A percentile compares a stretch with the other conserved stretches of the same genome.
Evolutionary conservation across 1,140 invertebrate genomes (phyloP).

Genomic region (Oreohelix idahoensis): DNA sequence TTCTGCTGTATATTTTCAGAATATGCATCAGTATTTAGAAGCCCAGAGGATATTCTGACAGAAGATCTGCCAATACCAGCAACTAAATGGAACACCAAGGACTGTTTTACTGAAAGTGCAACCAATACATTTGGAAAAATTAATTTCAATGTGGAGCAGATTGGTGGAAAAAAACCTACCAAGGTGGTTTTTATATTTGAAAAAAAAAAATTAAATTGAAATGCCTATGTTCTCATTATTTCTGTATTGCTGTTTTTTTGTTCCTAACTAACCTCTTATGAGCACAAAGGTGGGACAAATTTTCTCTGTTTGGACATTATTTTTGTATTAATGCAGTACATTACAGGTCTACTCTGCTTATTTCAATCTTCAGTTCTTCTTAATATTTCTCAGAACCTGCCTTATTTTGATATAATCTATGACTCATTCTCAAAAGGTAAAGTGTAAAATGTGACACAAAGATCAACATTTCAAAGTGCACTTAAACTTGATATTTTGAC

Average conservation of each 20-base stretch:
- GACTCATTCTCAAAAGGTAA: too few relatives aligned
- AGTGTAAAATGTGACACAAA: too few relatives aligned
- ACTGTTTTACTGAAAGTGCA: constrained; percentile 14
- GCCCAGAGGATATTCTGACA: constrained; percentile 17
- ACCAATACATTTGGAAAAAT: constrained; percentile 59
- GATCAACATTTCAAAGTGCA: too few relatives aligned
- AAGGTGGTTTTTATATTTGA: constrained; percentile 52
- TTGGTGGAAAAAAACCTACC: constrained; percentile 62
- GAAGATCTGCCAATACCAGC: constrained; percentile 22
- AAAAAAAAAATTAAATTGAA: neutral
- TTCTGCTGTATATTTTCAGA: constrained; percentile 23
- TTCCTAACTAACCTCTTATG: neutral
- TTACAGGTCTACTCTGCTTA: too few relatives aligned
- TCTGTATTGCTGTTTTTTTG: neutral
- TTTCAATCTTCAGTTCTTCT: too few relatives aligned
- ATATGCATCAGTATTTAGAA: constrained; percentile 14
- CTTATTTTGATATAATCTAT: too few relatives aligned
- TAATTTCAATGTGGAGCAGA: constrained; percentile 56
- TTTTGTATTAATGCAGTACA: too few relatives aligned
- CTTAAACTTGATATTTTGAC: too few relatives aligned
- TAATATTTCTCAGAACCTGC: too few relatives aligned
- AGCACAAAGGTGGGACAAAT: neutral
- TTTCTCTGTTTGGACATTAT: neutral
- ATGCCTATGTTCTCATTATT: neutral
- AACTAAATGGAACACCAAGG: constrained; percentile 11